Evolutionary conservation across 2,113 vertebrate species (phyloP), one percentile per base, ranked within the genome.

Genomic region (Phycodurus eques): DNA sequence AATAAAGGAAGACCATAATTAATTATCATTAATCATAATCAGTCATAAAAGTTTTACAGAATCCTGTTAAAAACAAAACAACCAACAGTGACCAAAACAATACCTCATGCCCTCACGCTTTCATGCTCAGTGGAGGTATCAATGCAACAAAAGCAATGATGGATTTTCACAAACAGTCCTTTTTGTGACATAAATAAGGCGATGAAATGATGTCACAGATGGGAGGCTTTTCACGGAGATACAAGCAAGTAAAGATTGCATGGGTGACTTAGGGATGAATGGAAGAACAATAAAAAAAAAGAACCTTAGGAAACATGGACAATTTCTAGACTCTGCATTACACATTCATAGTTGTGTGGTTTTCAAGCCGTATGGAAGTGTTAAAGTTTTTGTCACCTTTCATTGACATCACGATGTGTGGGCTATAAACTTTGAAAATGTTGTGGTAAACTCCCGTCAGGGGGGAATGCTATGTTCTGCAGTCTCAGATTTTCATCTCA

Each of bases 351-450:
- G 81, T 83, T 73, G 73, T 79, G 86, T 70, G 87, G 88, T 87
- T 83, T 87, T 87, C 72, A 82, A 84, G 82, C 77, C 92, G 93
- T 90, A 88, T 89, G 91, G 90, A 90, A 91, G 86, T 47, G 68
- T 70, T 92, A 90, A 89, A 84, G 33, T 86, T 92, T 90, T 92
- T 92, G 89, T 93, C 90, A 92, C 92, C 91, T 93, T 92, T 92
- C 90, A 93, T 92, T 89, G 88, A 92, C 91, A 90, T 93, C 90
- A 90, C 62, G 88, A 83, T 85, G 88, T 73, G 77, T 67, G 60
- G 80, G 75, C 74, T 82, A 27, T 27, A 80, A 89, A 90, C 88
- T 90, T 80, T 79, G 67, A 87, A 81, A 76, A 80, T 66, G 73
- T 73, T n/a, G 84, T 80, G 81, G 87, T 89, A 90, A 91, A 90